phyloP scores from a whole-genome alignment of 2,888 invertebrate species.

The Oxyteleia sp. region DNA sequence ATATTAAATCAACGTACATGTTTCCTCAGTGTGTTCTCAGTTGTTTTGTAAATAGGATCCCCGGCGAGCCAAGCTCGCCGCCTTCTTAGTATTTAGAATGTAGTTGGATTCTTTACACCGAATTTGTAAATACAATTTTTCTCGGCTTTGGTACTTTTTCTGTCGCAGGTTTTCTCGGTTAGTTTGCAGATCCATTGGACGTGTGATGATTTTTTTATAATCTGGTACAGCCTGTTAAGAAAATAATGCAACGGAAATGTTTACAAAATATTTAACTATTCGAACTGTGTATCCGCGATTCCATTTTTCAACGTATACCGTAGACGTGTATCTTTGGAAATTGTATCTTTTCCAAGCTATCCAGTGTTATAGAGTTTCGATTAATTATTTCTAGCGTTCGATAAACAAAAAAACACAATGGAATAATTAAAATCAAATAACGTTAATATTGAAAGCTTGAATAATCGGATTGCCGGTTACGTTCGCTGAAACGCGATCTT shows the following conservation, averaged over 20 bases:
- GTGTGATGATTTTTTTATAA: slow-evolving; percentile 96
- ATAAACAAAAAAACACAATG: too few species aligned
- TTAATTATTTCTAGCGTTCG: slow-evolving; percentile 27
- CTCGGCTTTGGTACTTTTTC: slow-evolving; percentile 97
- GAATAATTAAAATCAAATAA: slow-evolving; percentile 19
- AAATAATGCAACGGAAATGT: slow-evolving; percentile 27
- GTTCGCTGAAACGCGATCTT: too few species aligned
- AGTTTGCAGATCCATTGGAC: slow-evolving; percentile 98
- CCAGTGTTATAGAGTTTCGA: slow-evolving; percentile 19
- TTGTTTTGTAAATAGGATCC: slow-evolving; percentile 81
- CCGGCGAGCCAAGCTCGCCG: slow-evolving; percentile 55
- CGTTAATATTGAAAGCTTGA: neutral
- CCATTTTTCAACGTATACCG: slow-evolving; percentile 16
- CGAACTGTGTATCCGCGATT: slow-evolving; percentile 20
- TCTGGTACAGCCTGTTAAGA: slow-evolving; percentile 92
- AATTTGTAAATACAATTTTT: slow-evolving; percentile 71
- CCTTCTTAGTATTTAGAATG: slow-evolving; percentile 63
- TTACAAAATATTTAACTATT: slow-evolving; percentile 31
- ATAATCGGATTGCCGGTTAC: neutral
- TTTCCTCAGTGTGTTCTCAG: too few species aligned
- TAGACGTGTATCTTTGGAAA: slow-evolving; percentile 42
- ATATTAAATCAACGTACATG: too few species aligned
- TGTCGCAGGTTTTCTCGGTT: slow-evolving; percentile 96
- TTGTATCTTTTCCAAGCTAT: slow-evolving; percentile 23
- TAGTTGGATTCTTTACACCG: slow-evolving; percentile 62